Base-by-base conservation (phyloP, 2,888 invertebrate species). In the Rosalia funebris region DNA sequence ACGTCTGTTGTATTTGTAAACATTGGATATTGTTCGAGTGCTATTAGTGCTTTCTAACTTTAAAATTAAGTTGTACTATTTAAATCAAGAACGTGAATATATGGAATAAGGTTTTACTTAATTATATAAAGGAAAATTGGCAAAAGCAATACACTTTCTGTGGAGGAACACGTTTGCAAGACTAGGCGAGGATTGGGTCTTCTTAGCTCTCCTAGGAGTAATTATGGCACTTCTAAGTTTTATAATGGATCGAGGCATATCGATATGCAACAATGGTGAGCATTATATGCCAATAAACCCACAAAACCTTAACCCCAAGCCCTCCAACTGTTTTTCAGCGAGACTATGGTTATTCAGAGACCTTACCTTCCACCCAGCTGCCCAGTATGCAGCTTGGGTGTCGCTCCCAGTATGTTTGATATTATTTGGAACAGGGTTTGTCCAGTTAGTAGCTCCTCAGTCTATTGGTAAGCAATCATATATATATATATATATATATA, bases 151-250 rank as follows among this genome's bases (percentile, higher is more conserved):
- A 66, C 86, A 88, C 68, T 89, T 87, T 79, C 77, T 92, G 63
- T 95, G 95, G 95, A 86, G 89, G 75, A 90, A 93, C 81, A 91
- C 92, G 32, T 91, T 95, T 77, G 95, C 95, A 32, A 86, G 91
- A 69, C 86, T 93, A 44, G 96, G 96, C 59, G 97, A 97, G 82
- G 97, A 97, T 82, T 97, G 97, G 97, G 91, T 97, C 50, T 97
- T 96, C 83, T 85, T 98, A 72, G 95, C 96, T 0, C 84, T 95
- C 10, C 85, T 98, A 36, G 97, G 97, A 54, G 87, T 96, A 76
- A 91, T 96, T 73, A 96, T 96, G 94, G 97, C 96, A 0, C 83
- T 94, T 46, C 85, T 97, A 71, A 96, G 94, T 82, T 97, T 95
- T 82, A 87, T 91, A 56, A 96, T 97, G 93, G 97, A 98, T 82